Percentiles rank a stretch among this genome's conserved stretches.
Conservation (phyloP, 2,888 invertebrate species). For the Cephus pulcher region DNA sequence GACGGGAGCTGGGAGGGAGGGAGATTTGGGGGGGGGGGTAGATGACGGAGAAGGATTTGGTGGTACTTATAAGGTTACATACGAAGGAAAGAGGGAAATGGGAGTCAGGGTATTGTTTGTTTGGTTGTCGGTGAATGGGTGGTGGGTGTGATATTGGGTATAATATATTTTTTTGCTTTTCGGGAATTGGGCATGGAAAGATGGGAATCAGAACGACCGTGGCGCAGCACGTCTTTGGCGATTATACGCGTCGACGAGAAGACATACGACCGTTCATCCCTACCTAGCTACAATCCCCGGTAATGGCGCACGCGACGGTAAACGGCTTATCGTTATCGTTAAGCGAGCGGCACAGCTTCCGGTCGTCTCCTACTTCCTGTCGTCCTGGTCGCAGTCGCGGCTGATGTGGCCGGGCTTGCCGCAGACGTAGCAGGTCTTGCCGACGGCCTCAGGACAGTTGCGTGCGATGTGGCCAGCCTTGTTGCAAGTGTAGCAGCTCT, state of each 20-base stretch:
- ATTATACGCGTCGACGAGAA: conserved; percentile 50
- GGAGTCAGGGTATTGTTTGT: conserved; percentile 16
- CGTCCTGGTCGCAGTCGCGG: conserved; percentile 88
- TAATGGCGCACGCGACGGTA: conserved; percentile 59
- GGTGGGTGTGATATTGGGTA: conserved; percentile 26
- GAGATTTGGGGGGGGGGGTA: conserved; percentile 9
- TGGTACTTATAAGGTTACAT: not conserved
- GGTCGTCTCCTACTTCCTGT: conserved; percentile 70
- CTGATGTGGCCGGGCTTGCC: conserved; percentile 92
- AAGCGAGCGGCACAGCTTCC: conserved; percentile 62
- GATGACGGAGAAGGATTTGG: conserved; percentile 3
- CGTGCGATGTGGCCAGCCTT: conserved; percentile 79
- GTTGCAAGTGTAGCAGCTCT: conserved; percentile 75
- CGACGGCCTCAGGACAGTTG: conserved; percentile 71
- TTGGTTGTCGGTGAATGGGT: conserved; percentile 30
- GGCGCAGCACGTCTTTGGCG: conserved; percentile 43
- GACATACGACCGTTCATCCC: conserved; percentile 56
- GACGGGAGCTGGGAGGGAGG: not conserved
- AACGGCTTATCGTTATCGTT: conserved; percentile 58
- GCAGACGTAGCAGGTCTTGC: conserved; percentile 92
- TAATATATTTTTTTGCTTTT: conserved; percentile 1
- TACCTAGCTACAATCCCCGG: conserved; percentile 59
- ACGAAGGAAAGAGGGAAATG: conserved; percentile 7
- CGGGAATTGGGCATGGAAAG: conserved; percentile 32
- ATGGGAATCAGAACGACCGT: conserved; percentile 52